These are phyloP conservation scores for Dendrocincla tyrannina DNA, from an alignment of 2,797 vertebrate genomes.

Conservation along the genomic window DNA sequence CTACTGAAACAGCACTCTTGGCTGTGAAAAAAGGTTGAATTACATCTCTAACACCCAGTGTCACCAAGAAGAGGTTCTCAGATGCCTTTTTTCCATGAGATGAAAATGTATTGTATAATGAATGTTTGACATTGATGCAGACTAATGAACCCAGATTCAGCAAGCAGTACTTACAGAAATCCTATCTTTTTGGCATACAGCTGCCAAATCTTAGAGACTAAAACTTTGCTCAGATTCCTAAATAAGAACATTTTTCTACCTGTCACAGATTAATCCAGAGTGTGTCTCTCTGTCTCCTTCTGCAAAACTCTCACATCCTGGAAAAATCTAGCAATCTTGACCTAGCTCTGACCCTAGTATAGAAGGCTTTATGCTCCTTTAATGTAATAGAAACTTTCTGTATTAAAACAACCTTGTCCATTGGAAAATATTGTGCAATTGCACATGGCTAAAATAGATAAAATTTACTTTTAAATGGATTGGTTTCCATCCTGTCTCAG, in stretches of 20 bases:
- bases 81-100: not conserved
- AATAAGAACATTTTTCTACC: slow-evolving; percentile 54
- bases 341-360: slow-evolving; percentile 4
- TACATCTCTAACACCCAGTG: not conserved
- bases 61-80: not conserved
- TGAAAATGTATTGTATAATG: not conserved
- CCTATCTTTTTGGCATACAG: slow-evolving; percentile 30
- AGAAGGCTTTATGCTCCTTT: not conserved
- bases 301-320: slow-evolving; percentile 31
- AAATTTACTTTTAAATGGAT: not conserved
- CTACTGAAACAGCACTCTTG: not conserved
- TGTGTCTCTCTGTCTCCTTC: slow-evolving; percentile 17
- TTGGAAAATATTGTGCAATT: not conserved
- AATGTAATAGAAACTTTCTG: not conserved
- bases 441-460: not conserved
- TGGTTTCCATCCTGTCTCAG: not conserved
- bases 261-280: slow-evolving; percentile 52
- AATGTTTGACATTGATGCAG: slow-evolving; percentile 33
- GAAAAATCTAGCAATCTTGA: slow-evolving; percentile 5
- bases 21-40: not conserved
- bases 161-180: slow-evolving; percentile 34
- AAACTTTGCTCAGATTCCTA: slow-evolving; percentile 14
- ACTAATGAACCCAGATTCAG: slow-evolving; percentile 40
- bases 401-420: not conserved
- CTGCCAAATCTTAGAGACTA: slow-evolving; percentile 43